Base-by-base conservation (phyloP, 2,888 invertebrate genomes). In the Drosophila quinaria region DNA sequence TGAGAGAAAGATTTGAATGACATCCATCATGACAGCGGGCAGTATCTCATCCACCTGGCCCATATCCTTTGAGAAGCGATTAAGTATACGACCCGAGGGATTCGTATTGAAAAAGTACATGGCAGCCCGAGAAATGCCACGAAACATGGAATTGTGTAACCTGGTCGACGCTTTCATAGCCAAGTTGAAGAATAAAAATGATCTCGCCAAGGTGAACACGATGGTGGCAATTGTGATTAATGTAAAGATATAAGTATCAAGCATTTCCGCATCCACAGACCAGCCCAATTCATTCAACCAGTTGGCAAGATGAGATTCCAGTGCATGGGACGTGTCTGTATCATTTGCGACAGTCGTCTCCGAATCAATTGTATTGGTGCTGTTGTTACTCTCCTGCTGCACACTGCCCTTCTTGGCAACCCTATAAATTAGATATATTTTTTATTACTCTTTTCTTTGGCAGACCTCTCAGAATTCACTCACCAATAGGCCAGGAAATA, bases 11-110 rank as follows among this genome's bases (percentile, higher is more conserved):
- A 98, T 96, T 94, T 97, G 95, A 61, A 93, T 90, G 9, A 93
- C 92, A 75, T 93, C 93, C 78, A 93, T 92, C 92, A 93, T 92
- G 8, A 93, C 93, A 3, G 91, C 81, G 0, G 93, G 93, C 61
- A 93, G 64, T 62, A 92, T 90, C 70, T 93, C 93, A 80, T 93
- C 93, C 92, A 95, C 80, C 93, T 94, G 80, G 6, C 93, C 97
- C 94, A 97, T 96, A 87, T 98, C 98, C 92, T 98, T 98, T 0
- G 97, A 96, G 93, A 98, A 98, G 25, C 98, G 94, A 93, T 98
- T 98, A 49, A 98, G 93, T 81, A 98, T 96, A 49, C 96, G 93
- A 0, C 96, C 96, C 0, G 96, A 96, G 0, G 97, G 96, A 92
- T 98, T 98, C 4, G 95, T 95, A 90, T 97, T 97, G 93, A 98